Base-by-base conservation (phyloP, 2,888 invertebrate genomes). In the Syritta pipiens region DNA sequence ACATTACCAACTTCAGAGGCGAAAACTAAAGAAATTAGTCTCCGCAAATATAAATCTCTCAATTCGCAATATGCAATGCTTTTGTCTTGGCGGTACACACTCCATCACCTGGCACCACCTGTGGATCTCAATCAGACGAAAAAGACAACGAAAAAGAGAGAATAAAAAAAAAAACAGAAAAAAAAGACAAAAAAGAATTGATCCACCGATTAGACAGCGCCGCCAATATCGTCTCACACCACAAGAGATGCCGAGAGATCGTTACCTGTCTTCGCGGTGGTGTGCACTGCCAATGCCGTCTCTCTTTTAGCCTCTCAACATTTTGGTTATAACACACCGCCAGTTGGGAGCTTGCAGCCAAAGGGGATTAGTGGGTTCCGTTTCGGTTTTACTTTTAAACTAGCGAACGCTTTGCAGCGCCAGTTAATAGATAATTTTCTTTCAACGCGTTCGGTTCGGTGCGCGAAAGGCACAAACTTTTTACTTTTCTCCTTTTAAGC, bases 341-440 rank as follows among this genome's bases (percentile, higher is more conserved):
- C 26, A 20, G 42, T 60, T 40, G 46, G 20, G 55, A 44, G 42
- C 55, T 28, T 30, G 67, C 65, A 44, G 37, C 63, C 37, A 42
- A 49, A 22, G 76, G 51, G 63, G 67, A 60, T 62, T 55, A 57
- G 49, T 62, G 49, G 74, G 74, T 79, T 82, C 84, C 83, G 85
- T 85, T 85, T 86, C 84, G 84, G 83, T 85, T 87, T 87, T 86
- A 85, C 86, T 87, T 87, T 87, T 86, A 86, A 87, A 84, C 86
- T 84, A 84, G 84, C 83, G 86, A 82, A 85, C 84, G 51, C 81
- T 84, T 81, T 83, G 83, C 77, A 84, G 71, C 82, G 81, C 79
- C 83, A 83, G 84, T 87, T 86, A 87, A 86, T 87, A 84, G 84
- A 83, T 83, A 86, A 85, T 86, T 85, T 84, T 85, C 86, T 83